These are phyloP conservation scores for Sarcophilus harrisii DNA, from an alignment of 2,797 vertebrate genomes.

Conservation along the genomic window DNA sequence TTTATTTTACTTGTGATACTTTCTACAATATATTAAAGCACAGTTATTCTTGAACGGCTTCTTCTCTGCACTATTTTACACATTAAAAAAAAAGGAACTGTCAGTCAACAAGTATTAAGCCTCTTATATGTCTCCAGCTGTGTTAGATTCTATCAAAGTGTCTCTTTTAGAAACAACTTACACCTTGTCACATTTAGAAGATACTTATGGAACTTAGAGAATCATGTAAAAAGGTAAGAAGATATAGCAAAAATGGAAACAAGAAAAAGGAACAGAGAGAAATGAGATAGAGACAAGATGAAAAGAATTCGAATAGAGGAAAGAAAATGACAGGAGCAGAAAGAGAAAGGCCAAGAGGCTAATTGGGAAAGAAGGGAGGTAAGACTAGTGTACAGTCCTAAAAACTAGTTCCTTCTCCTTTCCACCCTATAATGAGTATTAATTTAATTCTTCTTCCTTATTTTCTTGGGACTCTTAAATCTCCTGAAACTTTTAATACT, in stretches of 20 bases:
- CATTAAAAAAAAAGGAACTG: no score
- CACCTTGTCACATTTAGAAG: background rate
- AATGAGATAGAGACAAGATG: background rate
- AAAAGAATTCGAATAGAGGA: background rate
- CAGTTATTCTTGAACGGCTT: background rate
- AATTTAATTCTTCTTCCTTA: background rate
- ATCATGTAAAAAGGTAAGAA: background rate
- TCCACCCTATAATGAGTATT: background rate
- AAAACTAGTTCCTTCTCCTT: background rate
- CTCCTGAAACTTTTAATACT: background rate
- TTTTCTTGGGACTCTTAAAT: background rate
- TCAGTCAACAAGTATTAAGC: background rate
- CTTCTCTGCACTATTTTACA: background rate
- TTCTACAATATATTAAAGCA: background rate
- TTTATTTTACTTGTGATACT: background rate
- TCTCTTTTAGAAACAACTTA: background rate
- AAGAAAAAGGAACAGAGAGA: no score
- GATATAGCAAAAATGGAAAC: conserved; percentile 17
- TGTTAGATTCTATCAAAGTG: background rate
- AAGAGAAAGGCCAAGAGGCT: background rate
- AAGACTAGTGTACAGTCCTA: background rate
- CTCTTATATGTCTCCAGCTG: background rate
- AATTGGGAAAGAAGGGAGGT: background rate
- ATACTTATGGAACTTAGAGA: background rate
- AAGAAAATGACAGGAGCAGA: background rate